Base-by-base conservation (phyloP, 2,888 invertebrate species). In the Ornithoptera priamus region DNA sequence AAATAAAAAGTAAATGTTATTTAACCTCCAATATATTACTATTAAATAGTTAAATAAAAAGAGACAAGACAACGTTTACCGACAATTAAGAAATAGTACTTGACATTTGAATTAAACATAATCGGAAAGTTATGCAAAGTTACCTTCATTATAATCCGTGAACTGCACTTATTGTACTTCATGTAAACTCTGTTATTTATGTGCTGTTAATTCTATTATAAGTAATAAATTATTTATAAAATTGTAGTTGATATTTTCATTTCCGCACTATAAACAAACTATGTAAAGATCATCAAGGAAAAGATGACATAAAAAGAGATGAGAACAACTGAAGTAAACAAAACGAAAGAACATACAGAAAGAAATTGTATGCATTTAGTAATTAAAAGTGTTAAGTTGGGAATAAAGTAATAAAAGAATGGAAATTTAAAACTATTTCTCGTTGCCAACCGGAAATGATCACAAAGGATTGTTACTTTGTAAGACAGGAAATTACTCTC, bases 171-270 rank as follows among this genome's bases (percentile, higher is more conserved):
- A 50, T 50, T 50, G 4, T 53, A 57, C 20, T 57, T 20, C 30
- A 30, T 30, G 53, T 39, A n/a, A 66, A 66, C 6, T n/a, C 60
- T 67, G 67, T 67, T 62, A 67, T 67, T 62, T 53, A 57, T 67
- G 62, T 67, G 57, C 30, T 67, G 57, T 57, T 67, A 67, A 22
- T 62, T 67, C 57, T 67, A 67, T 39, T 56, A 57, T 56, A 62
- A 67, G 57, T 57, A 67, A 67, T 18, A 42, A 57, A 42, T 39
- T 67, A 62, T 67, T 67, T 67, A 67, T 42, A 61, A 61, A 62
- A 62, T 5, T 24, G 2, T 18, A 18, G 10, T 59, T 59, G 39
- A 46, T 24, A 62, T 50, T 62, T 62, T 3, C 8, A 2, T 4
- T 50, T 18, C 15, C 15, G 17, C 5, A 50, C 5, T 17, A 18